These are phyloP conservation scores for Rhynchophorus ferrugineus DNA, from an alignment of 1,140 invertebrate genomes.

Conservation along the genomic window DNA sequence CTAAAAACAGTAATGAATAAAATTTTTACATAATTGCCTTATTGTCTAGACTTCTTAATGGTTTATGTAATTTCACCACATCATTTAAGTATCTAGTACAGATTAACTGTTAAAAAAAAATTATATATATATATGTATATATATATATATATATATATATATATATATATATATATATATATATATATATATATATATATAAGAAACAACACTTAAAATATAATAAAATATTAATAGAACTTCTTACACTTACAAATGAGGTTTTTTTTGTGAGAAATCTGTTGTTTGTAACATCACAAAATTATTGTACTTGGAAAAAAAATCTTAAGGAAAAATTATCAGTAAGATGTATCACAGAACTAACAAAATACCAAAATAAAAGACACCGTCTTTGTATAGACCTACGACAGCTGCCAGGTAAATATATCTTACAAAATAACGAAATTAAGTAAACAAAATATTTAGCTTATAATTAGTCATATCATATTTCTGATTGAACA, in stretches of 20 bases:
- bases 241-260: neutral
- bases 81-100: neutral
- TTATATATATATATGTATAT: too few relatives aligned
- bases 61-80: neutral
- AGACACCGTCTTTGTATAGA: neutral
- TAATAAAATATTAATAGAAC: conserved; percentile 2
- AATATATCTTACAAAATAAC: neutral
- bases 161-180: too few relatives aligned
- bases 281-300: conserved; percentile 11
- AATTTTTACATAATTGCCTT: neutral
- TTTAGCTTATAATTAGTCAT: too few relatives aligned
- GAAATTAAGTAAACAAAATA: neutral
- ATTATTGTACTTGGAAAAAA: conserved; percentile 15
- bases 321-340: conserved; percentile 11
- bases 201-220: neutral
- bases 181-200: too few relatives aligned
- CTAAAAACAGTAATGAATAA: neutral
- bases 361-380: conserved; percentile 10
- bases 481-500: too few relatives aligned
- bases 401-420: neutral
- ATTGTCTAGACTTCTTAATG: conserved; percentile 1
- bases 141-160: too few relatives aligned
- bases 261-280: conserved; percentile 3
- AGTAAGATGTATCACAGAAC: conserved; percentile 17
- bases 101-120: too few relatives aligned